Conservation (phyloP, 2,797 vertebrate genomes). For the Malurus splendens region DNA sequence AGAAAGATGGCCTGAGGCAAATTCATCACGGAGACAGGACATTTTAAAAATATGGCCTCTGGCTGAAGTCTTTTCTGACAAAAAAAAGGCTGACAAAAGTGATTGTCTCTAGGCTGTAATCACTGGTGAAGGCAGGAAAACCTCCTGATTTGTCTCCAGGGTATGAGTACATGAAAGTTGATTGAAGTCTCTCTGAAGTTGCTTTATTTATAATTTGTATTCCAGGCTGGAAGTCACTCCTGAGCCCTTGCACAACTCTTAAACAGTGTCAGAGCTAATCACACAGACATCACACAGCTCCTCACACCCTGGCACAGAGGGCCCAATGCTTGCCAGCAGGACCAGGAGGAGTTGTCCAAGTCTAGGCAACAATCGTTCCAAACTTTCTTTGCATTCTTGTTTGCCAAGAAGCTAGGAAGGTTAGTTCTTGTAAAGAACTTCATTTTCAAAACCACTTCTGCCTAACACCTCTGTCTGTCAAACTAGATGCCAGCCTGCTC, state of each 20-base stretch:
- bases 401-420: background rate
- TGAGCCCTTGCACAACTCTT: background rate
- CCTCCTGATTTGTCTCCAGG: background rate
- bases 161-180: background rate
- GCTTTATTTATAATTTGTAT: background rate
- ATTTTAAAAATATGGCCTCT: background rate
- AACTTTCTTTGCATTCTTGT: background rate
- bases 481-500: background rate
- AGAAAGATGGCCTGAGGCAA: background rate
- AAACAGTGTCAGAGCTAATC: background rate
- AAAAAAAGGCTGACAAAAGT: background rate
- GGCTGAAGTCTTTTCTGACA: background rate
- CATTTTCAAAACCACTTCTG: background rate
- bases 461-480: background rate
- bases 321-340: rapidly evolving
- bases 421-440: background rate
- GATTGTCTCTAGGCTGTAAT: background rate
- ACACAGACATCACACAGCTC: too few relatives aligned
- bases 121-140: background rate
- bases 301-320: rapidly evolving
- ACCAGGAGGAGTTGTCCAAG: rapidly evolving
- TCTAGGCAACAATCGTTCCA: background rate
- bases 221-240: background rate
- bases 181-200: background rate
- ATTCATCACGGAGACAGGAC: background rate